Evolutionary conservation across 1,140 invertebrate genomes (phyloP).

Genomic region (Bombus superbus): DNA sequence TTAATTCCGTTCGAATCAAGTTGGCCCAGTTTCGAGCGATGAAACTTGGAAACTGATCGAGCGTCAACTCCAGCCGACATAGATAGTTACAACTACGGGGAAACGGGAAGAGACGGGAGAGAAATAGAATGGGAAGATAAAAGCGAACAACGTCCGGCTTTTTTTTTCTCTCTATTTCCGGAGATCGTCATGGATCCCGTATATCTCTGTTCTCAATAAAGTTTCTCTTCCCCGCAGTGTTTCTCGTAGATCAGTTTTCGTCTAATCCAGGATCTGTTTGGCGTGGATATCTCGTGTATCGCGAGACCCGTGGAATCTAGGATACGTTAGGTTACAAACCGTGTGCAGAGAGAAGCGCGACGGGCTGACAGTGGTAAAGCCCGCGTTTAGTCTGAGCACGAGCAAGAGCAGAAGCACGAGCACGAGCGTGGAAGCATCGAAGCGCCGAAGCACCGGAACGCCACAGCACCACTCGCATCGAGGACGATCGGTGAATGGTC

Average conservation of each 20-base stretch:
- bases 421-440: neutral
- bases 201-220: too few relatives aligned
- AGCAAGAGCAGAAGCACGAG: neutral
- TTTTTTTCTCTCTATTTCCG: neutral
- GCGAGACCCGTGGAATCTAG: constrained; percentile 6
- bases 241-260: neutral
- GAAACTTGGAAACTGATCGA: neutral
- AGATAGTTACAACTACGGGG: neutral
- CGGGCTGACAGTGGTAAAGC: constrained; percentile 68
- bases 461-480: constrained; percentile 21
- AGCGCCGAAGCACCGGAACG: neutral
- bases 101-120: neutral
- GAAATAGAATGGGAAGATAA: neutral
- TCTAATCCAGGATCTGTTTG: constrained; percentile 43
- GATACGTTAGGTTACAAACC: constrained; percentile 34
- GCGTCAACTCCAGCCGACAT: neutral
- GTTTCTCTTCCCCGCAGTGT: too few relatives aligned
- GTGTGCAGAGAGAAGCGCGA: constrained; percentile 20
- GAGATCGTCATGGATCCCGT: too few relatives aligned
- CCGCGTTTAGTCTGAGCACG: constrained; percentile 57
- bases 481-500: constrained; percentile 69
- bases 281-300: constrained; percentile 35
- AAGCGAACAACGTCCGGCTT: neutral
- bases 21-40: constrained; percentile 7
- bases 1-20: constrained; percentile 26